Percentiles rank a stretch among this genome's conserved stretches.
phyloP scores from a whole-genome alignment of 2,113 vertebrate genomes.

The Shinisaurus crocodilurus region DNA sequence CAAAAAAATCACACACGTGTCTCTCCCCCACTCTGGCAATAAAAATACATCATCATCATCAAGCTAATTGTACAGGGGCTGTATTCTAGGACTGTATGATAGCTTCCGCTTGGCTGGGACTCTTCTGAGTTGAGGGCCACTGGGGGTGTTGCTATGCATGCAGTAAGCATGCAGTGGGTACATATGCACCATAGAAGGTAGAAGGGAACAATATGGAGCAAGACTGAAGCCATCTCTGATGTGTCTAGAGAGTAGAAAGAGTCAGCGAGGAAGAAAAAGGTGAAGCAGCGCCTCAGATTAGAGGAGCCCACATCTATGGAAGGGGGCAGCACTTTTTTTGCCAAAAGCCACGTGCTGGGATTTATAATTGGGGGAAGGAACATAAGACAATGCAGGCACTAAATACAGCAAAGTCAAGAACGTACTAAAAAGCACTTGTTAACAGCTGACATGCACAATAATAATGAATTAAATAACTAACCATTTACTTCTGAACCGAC shows the following conservation, averaged over 20 bases:
- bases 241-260: conserved; percentile 70
- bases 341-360: conserved; percentile 60
- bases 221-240: conserved; percentile 62
- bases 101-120: conserved; percentile 30
- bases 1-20: too few relatives aligned
- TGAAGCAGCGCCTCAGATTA: conserved; percentile 69
- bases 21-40: too few relatives aligned
- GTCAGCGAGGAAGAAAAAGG: conserved; percentile 54
- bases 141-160: too few relatives aligned
- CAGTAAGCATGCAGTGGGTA: conserved; percentile 78
- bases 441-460: conserved; percentile 95
- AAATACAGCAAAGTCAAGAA: conserved; percentile 89
- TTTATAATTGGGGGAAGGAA: conserved; percentile 65
- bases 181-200: conserved; percentile 71
- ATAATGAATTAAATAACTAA: too few relatives aligned
- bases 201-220: conserved; percentile 62
- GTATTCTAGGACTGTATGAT: background rate
- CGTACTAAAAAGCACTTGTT: conserved; percentile 88
- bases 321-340: conserved; percentile 51
- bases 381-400: conserved; percentile 84
- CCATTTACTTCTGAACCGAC: too few relatives aligned
- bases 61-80: conserved; percentile 44
- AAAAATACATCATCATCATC: too few relatives aligned
- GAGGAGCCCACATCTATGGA: conserved; percentile 49
- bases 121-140: conserved; percentile 65